Conservation (phyloP, 2,888 invertebrate genomes). For the Hydroisotoma schaefferi region DNA sequence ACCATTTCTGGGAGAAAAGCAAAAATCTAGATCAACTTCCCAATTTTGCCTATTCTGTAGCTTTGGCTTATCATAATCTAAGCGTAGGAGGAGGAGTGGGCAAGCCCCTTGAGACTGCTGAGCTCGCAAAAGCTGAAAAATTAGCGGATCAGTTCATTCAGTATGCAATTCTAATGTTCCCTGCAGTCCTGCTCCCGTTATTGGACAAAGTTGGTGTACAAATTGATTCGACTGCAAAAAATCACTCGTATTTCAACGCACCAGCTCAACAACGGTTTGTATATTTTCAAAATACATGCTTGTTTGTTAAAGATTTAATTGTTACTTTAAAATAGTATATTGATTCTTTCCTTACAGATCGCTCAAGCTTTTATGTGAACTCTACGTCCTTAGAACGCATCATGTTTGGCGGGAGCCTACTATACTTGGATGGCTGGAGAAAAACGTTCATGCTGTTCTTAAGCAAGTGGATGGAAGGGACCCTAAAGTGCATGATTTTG, state of each 20-base stretch:
- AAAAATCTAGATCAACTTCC: constrained; percentile 75
- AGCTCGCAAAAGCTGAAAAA: constrained; percentile 43
- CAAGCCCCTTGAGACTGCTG: not conserved
- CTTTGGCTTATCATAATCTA: constrained; percentile 67
- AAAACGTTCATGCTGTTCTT: constrained; percentile 64
- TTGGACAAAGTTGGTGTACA: constrained; percentile 73
- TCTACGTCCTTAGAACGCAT: constrained; percentile 71
- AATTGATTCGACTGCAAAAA: constrained; percentile 62
- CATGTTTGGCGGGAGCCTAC: constrained; percentile 75
- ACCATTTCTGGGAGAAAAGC: constrained; percentile 59
- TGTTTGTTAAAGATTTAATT: not conserved
- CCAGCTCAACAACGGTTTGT: constrained; percentile 47
- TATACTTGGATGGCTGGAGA: constrained; percentile 71
- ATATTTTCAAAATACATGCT: not conserved
- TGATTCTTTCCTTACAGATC: constrained; percentile 51
- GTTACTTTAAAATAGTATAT: too few species aligned
- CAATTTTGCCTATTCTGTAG: constrained; percentile 80
- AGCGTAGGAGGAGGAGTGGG: constrained; percentile 44
- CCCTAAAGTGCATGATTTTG: constrained; percentile 60
- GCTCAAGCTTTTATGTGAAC: constrained; percentile 65
- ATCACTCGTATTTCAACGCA: constrained; percentile 57
- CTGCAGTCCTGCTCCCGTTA: constrained; percentile 67
- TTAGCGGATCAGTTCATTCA: constrained; percentile 64
- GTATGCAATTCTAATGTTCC: constrained; percentile 76
- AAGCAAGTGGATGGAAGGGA: constrained; percentile 64